Percentiles rank a stretch among this genome's conserved stretches.
Evolutionary conservation across 2,113 vertebrate genomes (phyloP).

Genomic region (Hylia prasina): DNA sequence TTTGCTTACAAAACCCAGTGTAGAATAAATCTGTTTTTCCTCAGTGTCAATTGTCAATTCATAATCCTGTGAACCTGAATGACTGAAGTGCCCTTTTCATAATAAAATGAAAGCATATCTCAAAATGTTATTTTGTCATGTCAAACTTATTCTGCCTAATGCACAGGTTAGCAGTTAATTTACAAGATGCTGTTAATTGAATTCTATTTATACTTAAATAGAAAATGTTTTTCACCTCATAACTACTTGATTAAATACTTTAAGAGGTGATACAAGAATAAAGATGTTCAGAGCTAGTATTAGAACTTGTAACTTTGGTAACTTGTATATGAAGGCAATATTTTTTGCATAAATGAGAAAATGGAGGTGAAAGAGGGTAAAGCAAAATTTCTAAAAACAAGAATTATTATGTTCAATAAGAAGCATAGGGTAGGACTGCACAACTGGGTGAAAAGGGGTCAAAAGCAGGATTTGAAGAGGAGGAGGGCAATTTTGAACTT

Average conservation of each 20-base stretch:
- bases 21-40: not conserved
- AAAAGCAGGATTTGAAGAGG: not conserved
- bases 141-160: not conserved
- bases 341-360: not conserved
- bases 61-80: not conserved
- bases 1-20: not conserved
- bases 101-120: not conserved
- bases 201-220: not conserved
- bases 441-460: not conserved
- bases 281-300: not conserved
- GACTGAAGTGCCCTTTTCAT: not conserved
- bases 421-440: not conserved
- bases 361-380: not conserved
- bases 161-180: not conserved
- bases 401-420: not conserved
- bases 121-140: not conserved
- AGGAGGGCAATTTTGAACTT: not conserved
- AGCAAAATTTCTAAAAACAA: not conserved
- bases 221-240: not conserved
- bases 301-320: not conserved
- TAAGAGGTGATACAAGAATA: not conserved
- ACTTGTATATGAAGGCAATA: not conserved
- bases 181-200: not conserved
- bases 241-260: not conserved
- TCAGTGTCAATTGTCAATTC: not conserved